These are phyloP conservation scores for Gasterosteus nipponicus DNA, from an alignment of 2,113 vertebrate genomes.

Conservation along the genomic window DNA sequence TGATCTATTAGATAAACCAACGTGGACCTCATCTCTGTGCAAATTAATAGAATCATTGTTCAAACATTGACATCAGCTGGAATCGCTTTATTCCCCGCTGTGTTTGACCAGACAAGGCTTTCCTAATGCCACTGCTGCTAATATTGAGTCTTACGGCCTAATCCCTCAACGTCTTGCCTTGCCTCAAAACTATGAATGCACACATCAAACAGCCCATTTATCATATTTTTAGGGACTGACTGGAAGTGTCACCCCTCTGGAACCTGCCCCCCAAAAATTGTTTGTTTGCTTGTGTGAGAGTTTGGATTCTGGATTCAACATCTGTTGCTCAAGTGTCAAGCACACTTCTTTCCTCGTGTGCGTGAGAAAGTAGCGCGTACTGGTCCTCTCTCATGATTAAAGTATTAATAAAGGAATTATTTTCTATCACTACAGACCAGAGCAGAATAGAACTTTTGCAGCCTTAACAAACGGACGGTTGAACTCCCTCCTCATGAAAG, in stretches of 20 bases:
- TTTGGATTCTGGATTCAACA: conserved; percentile 10
- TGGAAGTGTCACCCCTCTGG: conserved; percentile 45
- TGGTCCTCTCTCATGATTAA: background rate
- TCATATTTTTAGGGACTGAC: conserved; percentile 70
- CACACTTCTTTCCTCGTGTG: background rate
- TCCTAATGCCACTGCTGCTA: conserved; percentile 71
- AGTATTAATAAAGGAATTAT: background rate
- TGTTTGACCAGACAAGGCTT: conserved; percentile 75
- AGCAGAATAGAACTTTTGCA: conserved; percentile 13
- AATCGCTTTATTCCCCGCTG: conserved; percentile 66
- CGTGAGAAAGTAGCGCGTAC: background rate
- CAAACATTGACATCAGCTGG: conserved; percentile 82
- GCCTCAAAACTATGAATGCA: conserved; percentile 68
- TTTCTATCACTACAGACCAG: background rate
- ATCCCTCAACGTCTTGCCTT: conserved; percentile 75
- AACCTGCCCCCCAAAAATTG: conserved; percentile 23
- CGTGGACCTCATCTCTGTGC: conserved; percentile 65
- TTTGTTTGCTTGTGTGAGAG: conserved; percentile 32
- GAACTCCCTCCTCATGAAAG: conserved; percentile 34
- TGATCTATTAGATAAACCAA: conserved; percentile 69
- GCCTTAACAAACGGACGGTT: conserved; percentile 23
- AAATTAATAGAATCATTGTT: conserved; percentile 78
- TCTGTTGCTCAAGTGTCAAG: background rate
- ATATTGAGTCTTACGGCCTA: conserved; percentile 78
- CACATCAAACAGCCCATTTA: conserved; percentile 73